Base-by-base conservation (phyloP, 2,888 invertebrate genomes). In the Tethea ocularis region DNA sequence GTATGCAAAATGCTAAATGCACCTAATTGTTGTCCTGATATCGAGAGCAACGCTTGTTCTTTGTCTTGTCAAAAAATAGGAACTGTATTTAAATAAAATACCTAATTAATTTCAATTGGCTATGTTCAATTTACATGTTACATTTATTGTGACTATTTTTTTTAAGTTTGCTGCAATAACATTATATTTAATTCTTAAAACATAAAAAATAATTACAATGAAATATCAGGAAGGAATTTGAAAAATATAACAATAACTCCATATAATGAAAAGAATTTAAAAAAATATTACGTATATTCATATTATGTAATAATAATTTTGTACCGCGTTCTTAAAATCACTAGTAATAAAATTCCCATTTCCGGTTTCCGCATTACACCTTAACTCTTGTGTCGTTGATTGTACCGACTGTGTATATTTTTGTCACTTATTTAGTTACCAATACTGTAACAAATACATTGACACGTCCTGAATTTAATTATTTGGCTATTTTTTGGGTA, bases 331-430 rank as follows among this genome's bases (percentile, higher is more conserved):
- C 46, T 7, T 46, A 46, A 20, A 46, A 46, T n/a, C n/a, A n/a
- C n/a, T 46, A 46, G 46, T 3, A 10, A 10, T n/a, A 20, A 10
- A 46, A 46, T 5, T 46, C 8, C 2, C 3, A 46, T 20, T 20
- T 20, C 20, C 46, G 20, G 41, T 46, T 20, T 46, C 46, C 20
- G 46, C 17, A 20, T 46, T 10, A n/a, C 46, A 20, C 17, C 17
- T 41, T 17, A 41, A 17, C 17, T 20, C 8, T 46, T 46, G 20
- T 46, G 20, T 46, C 8, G 46, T 2, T 2, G 46, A 20, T 2
- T 46, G 46, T 46, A 46, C n/a, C n/a, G n/a, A n/a, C n/a, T 17
- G n/a, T 41, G 17, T n/a, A n/a, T n/a, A 41, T 41, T n/a, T 41
- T n/a, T n/a, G n/a, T n/a, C n/a, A 41, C 17, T 5, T 29, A 5